These are phyloP conservation scores for Xylophagus ater DNA, from an alignment of 2,888 invertebrate genomes.

Conservation along the genomic window DNA sequence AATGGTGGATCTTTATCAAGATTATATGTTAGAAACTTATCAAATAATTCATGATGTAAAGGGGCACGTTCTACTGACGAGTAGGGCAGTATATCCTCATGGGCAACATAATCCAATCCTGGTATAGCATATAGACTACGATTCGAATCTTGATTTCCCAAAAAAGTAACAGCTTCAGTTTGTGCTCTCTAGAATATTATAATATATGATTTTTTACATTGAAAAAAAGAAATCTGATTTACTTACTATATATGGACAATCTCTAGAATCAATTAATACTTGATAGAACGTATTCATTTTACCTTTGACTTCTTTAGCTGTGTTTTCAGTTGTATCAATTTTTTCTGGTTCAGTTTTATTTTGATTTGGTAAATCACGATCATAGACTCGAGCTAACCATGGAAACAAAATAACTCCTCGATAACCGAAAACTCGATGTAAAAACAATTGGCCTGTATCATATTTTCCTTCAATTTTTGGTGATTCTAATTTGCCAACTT, in stretches of 20 bases:
- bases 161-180: conserved; percentile 93
- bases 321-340: conserved; percentile 37
- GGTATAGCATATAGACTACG: conserved; percentile 92
- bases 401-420: conserved; percentile 94
- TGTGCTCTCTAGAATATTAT: conserved; percentile 63
- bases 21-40: conserved; percentile 79
- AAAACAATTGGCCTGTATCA: conserved; percentile 89
- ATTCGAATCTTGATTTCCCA: conserved; percentile 92
- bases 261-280: conserved; percentile 92
- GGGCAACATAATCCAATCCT: conserved; percentile 94
- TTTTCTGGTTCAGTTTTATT: conserved; percentile 38
- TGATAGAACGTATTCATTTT: conserved; percentile 93
- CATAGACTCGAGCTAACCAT: conserved; percentile 92
- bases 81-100: conserved; percentile 95
- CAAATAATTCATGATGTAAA: conserved; percentile 90
- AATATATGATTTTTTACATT: conserved; percentile 1
- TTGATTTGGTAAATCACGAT: conserved; percentile 72
- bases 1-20: conserved; percentile 76
- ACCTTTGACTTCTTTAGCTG: conserved; percentile 79
- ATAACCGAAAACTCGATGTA: conserved; percentile 95
- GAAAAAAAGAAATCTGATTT: background rate
- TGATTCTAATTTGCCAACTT: conserved; percentile 83
- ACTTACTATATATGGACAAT: conserved; percentile 76
- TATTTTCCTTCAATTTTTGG: conserved; percentile 81
- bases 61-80: conserved; percentile 78